Evolutionary conservation across 2,888 invertebrate genomes (phyloP), one percentile per base, ranked within the genome.

Genomic region (Cyrtodaria siliqua): DNA sequence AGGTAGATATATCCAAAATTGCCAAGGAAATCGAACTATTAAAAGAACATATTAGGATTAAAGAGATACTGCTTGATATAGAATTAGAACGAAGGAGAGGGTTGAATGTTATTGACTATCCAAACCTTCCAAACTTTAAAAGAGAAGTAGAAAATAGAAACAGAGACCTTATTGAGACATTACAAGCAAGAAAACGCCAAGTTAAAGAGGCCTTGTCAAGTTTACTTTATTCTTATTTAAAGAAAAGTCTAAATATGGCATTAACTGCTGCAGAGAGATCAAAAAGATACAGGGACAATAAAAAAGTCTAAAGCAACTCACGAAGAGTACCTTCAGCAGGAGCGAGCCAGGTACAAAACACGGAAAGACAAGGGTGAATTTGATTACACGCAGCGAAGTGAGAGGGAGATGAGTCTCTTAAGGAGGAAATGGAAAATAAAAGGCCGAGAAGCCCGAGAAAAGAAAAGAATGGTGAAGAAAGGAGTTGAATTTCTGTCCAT

Each of bases 401-500:
- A 38, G 16, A 38, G 40, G 16, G 40, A 38, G 40, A 38, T 38
- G 40, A 38, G 16, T 16, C 40, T n/a, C n/a, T n/a, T n/a, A n/a
- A n/a, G n/a, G n/a, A n/a, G n/a, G n/a, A n/a, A n/a, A n/a, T n/a
- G n/a, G n/a, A n/a, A n/a, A n/a, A n/a, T n/a, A n/a, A n/a, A n/a
- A n/a, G n/a, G n/a, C n/a, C n/a, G n/a, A n/a, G n/a, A n/a, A n/a
- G 0, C 3, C 3, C 50, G 59, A 59, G 50, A 59, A 26, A 40
- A 52, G n/a, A 68, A 33, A 40, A 68, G 44, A 23, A 20, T 52
- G 8, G 26, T 23, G 14, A 8, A 59, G 14, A 40, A 44, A 26
- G 59, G 59, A 20, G 23, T 42, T 16, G 59, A 42, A 6, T 59
- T 59, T 24, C 59, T 50, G 44, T 9, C n/a, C n/a, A n/a, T n/a